phyloP scores from a whole-genome alignment of 1,140 invertebrate species.

The Ceratoteleas bidentatus region DNA sequence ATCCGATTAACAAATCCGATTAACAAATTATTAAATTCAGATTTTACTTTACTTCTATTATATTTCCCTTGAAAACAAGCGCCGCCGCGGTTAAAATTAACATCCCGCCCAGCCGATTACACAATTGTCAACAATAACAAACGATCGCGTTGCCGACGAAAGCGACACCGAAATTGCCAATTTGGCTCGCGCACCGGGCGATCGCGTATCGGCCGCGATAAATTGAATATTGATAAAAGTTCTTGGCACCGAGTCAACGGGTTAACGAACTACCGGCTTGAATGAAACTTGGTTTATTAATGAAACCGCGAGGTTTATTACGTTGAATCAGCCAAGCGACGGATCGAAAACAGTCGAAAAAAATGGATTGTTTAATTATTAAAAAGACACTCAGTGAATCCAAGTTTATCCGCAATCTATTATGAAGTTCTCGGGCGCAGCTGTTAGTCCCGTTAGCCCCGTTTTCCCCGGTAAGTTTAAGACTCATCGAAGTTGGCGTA shows the following conservation, averaged over 20 bases:
- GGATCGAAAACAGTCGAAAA: slow-evolving; percentile 20
- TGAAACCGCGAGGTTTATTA: slow-evolving; percentile 40
- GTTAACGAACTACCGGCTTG: slow-evolving; percentile 60
- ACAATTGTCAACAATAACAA: slow-evolving; percentile 45
- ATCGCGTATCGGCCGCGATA: slow-evolving; percentile 20
- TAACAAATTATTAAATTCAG: no score
- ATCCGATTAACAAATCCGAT: no score
- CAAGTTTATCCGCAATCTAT: slow-evolving; percentile 68
- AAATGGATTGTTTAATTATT: no score
- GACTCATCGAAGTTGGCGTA: slow-evolving; percentile 53
- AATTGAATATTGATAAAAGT: slow-evolving; percentile 49
- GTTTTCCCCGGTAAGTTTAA: slow-evolving; percentile 48
- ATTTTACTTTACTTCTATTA: no score
- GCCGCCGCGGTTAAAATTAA: no score
- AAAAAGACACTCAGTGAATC: slow-evolving; percentile 54
- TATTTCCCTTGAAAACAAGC: no score
- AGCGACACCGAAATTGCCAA: no score
- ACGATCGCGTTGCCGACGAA: background rate
- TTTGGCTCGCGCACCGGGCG: no score
- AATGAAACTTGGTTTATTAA: slow-evolving; percentile 56
- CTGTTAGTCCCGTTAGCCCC: slow-evolving; percentile 72
- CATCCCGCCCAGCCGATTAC: slow-evolving; percentile 11
- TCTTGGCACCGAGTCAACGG: slow-evolving; percentile 42
- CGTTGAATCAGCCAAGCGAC: background rate
- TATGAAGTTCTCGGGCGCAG: slow-evolving; percentile 66